Percentiles rank a stretch among this genome's conserved stretches.
Conservation (phyloP, 2,888 invertebrate species). For the Hemithea aestivaria region DNA sequence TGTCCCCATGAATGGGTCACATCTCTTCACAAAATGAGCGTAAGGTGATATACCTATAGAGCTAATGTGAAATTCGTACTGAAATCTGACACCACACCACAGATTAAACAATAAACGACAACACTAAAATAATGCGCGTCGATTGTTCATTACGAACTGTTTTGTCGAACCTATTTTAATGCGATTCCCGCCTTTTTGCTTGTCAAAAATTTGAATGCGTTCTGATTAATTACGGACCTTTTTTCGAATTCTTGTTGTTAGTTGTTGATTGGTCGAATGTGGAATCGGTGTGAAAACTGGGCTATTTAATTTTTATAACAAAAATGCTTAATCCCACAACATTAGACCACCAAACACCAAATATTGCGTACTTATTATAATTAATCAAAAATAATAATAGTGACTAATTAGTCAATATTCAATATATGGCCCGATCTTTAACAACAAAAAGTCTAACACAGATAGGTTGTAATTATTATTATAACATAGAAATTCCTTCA, state of each 20-base stretch:
- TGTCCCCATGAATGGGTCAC: conserved; percentile 26
- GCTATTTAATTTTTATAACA: too few species aligned
- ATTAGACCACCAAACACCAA: too few species aligned
- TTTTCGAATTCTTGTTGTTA: conserved; percentile 35
- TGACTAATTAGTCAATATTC: too few species aligned
- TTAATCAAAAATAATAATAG: too few species aligned
- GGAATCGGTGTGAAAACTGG: too few species aligned
- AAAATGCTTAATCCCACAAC: too few species aligned
- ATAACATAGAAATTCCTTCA: too few species aligned
- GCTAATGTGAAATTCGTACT: conserved; percentile 49
- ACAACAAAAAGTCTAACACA: too few species aligned
- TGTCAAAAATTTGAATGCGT: conserved; percentile 14
- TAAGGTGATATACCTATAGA: conserved; percentile 34
- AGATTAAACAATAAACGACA: conserved; percentile 3
- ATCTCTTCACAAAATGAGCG: conserved; percentile 18
- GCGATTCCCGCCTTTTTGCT: conserved; percentile 10
- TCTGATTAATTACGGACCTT: conserved; percentile 11
- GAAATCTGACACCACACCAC: conserved; percentile 39
- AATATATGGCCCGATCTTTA: too few species aligned
- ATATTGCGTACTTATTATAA: too few species aligned
- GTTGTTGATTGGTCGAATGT: conserved; percentile 40
- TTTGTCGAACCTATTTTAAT: conserved; percentile 22
- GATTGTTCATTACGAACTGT: conserved; percentile 44
- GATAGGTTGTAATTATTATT: too few species aligned
- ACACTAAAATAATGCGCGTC: conserved; percentile 30